Conservation (phyloP, 2,113 vertebrate genomes). For the Poecilia latipinna region DNA sequence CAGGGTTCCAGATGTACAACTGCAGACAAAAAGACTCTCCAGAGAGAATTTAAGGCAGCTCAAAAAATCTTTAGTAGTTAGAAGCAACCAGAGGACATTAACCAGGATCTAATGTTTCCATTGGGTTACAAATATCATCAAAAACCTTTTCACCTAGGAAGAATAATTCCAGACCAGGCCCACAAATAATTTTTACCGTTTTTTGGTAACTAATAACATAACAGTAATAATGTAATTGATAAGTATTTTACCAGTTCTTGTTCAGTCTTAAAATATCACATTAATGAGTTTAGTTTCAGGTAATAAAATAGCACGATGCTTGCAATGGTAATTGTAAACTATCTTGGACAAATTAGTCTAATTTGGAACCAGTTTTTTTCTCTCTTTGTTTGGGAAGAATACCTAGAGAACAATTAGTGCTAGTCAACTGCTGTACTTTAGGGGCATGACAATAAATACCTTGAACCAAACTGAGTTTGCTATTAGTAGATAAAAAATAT, state of each 20-base stretch:
- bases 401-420: neutral
- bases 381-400: no score
- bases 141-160: neutral
- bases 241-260: neutral
- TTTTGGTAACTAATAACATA: neutral
- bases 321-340: neutral
- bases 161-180: neutral
- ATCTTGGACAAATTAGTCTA: no score
- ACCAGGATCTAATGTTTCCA: neutral
- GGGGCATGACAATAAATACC: neutral
- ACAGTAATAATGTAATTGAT: neutral
- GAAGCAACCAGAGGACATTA: neutral
- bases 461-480: no score
- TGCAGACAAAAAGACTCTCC: neutral
- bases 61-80: neutral
- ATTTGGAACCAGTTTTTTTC: no score
- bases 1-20: neutral
- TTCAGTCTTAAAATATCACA: neutral
- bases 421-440: neutral
- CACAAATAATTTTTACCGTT: neutral
- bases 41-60: neutral
- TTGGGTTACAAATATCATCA: neutral
- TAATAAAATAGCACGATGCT: neutral
- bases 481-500: no score
- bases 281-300: neutral